Conservation (phyloP, 2,888 invertebrate genomes). For the Agriotes lineatus region DNA sequence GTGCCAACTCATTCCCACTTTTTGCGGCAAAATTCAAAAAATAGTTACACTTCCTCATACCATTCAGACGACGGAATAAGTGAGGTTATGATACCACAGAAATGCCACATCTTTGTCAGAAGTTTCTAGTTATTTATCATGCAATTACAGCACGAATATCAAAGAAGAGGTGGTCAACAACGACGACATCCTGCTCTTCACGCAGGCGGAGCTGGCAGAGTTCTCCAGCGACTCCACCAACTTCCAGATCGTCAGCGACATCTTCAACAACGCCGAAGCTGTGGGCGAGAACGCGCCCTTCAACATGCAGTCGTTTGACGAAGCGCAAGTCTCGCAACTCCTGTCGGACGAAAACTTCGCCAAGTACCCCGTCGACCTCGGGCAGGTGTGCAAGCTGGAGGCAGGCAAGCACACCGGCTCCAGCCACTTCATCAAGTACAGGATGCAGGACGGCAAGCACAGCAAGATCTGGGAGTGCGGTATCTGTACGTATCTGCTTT, state of each 20-base stretch:
- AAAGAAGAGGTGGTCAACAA: conserved; percentile 56
- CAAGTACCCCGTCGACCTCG: conserved; percentile 39
- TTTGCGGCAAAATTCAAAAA: too few relatives aligned
- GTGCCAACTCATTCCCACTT: too few relatives aligned
- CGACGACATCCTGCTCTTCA: conserved; percentile 56
- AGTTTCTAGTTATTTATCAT: not conserved
- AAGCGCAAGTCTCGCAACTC: conserved; percentile 48
- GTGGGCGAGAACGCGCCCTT: conserved; percentile 31
- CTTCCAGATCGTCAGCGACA: conserved; percentile 45
- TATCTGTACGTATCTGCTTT: conserved; percentile 73
- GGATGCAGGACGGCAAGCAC: conserved; percentile 76
- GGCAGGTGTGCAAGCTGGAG: conserved; percentile 36
- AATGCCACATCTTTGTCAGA: too few relatives aligned
- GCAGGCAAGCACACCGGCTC: conserved; percentile 53
- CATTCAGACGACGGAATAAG: too few relatives aligned
- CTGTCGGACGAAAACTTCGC: conserved; percentile 18
- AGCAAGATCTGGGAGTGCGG: conserved; percentile 82
- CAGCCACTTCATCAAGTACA: conserved; percentile 75
- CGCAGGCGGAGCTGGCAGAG: conserved; percentile 50
- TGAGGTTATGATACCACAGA: too few relatives aligned
- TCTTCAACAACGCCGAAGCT: not conserved
- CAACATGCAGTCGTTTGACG: conserved; percentile 45
- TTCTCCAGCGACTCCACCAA: conserved; percentile 21
- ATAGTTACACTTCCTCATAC: too few relatives aligned
- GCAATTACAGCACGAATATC: conserved; percentile 37